These are phyloP conservation scores for Papilio xuthus DNA, from an alignment of 1,140 invertebrate species.

Conservation along the genomic window DNA sequence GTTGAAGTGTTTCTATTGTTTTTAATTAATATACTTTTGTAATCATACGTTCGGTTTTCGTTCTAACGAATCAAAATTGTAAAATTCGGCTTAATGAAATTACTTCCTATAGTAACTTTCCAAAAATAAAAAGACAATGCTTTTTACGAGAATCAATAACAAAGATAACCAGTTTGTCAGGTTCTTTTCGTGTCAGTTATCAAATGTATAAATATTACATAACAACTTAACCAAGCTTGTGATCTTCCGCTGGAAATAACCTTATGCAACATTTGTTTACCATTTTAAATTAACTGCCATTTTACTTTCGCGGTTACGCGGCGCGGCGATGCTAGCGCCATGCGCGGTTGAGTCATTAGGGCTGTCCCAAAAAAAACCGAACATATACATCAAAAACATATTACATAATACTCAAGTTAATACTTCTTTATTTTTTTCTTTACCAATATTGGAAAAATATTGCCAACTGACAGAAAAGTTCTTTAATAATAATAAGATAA, in stretches of 20 bases:
- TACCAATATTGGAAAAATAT: too few species aligned
- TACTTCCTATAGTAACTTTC: neutral
- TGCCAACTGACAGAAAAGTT: too few species aligned
- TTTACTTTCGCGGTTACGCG: constrained; percentile 64
- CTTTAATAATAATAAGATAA: too few species aligned
- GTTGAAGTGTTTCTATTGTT: neutral
- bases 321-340: constrained; percentile 6
- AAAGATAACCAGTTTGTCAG: neutral
- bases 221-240: constrained; percentile 8
- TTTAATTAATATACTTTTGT: neutral
- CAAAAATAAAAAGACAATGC: neutral
- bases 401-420: neutral
- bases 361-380: neutral
- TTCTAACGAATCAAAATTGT: neutral
- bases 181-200: constrained; percentile 11
- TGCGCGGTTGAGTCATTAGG: neutral
- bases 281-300: constrained; percentile 51
- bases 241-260: constrained; percentile 59
- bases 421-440: too few species aligned
- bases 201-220: constrained; percentile 5
- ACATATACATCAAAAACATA: neutral
- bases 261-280: constrained; percentile 75
- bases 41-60: neutral
- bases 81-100: too few species aligned
- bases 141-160: neutral